Evolutionary conservation across 2,113 vertebrate species (phyloP).

Genomic region (Trogon surrucura): DNA sequence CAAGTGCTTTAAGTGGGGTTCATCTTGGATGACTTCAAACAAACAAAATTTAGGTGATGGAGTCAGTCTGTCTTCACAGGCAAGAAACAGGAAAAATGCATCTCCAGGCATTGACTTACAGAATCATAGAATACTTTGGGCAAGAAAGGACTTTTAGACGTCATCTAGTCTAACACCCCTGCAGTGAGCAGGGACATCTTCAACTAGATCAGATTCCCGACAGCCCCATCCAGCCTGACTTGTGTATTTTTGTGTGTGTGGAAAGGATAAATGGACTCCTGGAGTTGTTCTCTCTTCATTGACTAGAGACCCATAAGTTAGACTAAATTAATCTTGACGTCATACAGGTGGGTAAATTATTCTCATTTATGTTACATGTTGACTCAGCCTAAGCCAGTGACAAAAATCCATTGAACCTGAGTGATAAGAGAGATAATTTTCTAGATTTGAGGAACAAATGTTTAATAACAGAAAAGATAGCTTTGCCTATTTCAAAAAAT

Average conservation of each 20-base stretch:
- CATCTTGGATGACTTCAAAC: background rate
- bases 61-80: background rate
- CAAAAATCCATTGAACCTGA: background rate
- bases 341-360: background rate
- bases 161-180: too few relatives aligned
- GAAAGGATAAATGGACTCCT: background rate
- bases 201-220: too few relatives aligned
- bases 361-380: background rate
- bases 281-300: background rate
- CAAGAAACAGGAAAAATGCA: background rate
- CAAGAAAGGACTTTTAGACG: too few relatives aligned
- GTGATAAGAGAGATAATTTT: background rate
- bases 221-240: background rate
- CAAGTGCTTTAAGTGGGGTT: background rate
- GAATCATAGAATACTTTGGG: too few relatives aligned
- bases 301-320: background rate
- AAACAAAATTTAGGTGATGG: background rate
- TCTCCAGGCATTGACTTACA: background rate
- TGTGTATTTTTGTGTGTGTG: background rate
- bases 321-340: background rate
- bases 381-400: background rate
- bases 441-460: background rate
- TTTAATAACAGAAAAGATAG: background rate
- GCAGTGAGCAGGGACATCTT: too few relatives aligned
- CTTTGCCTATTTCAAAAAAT: fast-evolving